Percentiles rank a stretch among this genome's conserved stretches.
Conservation (phyloP, 1,140 invertebrate species). For the Polypedilum vanderplanki region DNA sequence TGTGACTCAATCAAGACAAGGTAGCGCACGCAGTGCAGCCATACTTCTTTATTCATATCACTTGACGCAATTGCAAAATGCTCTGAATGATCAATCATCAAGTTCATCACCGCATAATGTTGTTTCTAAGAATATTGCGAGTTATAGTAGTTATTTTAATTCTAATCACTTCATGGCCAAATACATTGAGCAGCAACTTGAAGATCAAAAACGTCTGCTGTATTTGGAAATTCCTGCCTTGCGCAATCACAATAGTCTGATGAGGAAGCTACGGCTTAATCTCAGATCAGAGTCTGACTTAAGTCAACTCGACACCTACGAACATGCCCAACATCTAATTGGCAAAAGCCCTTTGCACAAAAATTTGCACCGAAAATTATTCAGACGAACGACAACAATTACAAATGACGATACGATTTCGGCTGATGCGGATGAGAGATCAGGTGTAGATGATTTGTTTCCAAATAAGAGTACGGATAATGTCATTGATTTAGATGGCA, state of each 20-base stretch:
- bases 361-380: slow-evolving; percentile 25
- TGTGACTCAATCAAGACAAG: slow-evolving; percentile 70
- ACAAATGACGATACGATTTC: not conserved
- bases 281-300: slow-evolving; percentile 9
- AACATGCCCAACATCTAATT: not conserved
- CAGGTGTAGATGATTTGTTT: slow-evolving; percentile 23
- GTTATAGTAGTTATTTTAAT: slow-evolving; percentile 31
- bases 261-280: slow-evolving; percentile 12
- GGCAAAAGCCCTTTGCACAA: slow-evolving; percentile 9
- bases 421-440: slow-evolving; percentile 14
- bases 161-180: slow-evolving; percentile 38
- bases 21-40: slow-evolving; percentile 79
- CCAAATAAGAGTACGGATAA: not conserved
- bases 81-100: slow-evolving; percentile 38
- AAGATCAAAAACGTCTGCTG: slow-evolving; percentile 43
- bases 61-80: slow-evolving; percentile 46
- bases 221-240: slow-evolving; percentile 40
- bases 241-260: slow-evolving; percentile 16
- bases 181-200: slow-evolving; percentile 44
- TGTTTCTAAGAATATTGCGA: slow-evolving; percentile 36
- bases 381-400: not conserved
- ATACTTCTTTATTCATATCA: slow-evolving; percentile 85
- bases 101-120: slow-evolving; percentile 35
- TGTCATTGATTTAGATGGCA: slow-evolving; percentile 11
- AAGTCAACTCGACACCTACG: not conserved